phyloP scores from a whole-genome alignment of 2,113 vertebrate species.

The Anseranas semipalmata region DNA sequence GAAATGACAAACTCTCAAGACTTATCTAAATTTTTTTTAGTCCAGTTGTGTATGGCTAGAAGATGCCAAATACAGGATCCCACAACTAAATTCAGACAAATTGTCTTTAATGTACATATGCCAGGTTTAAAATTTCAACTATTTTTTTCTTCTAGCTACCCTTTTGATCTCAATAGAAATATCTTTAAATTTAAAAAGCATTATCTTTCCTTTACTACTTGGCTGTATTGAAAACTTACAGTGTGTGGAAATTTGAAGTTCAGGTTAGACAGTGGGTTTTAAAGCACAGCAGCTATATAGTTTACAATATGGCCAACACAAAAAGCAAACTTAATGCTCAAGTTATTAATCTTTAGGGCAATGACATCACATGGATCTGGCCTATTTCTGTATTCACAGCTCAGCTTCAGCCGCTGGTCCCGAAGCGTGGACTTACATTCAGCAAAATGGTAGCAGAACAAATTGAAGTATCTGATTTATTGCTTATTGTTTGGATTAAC shows the following conservation, averaged over 20 bases:
- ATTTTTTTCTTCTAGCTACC: neutral
- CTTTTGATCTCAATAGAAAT: neutral
- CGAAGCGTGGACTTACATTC: neutral
- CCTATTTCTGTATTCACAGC: neutral
- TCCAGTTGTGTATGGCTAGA: neutral
- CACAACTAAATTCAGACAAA: neutral
- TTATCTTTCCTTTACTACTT: neutral
- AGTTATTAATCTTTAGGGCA: neutral
- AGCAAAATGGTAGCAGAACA: slow-evolving; percentile 33
- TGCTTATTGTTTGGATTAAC: slow-evolving; percentile 65
- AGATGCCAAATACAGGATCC: neutral
- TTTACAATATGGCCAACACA: slow-evolving; percentile 23
- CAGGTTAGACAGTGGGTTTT: neutral
- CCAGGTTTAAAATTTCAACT: neutral
- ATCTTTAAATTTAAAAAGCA: neutral
- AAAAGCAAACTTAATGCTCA: neutral
- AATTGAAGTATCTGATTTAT: slow-evolving; percentile 51
- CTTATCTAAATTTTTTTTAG: neutral
- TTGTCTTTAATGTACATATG: neutral
- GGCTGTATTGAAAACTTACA: neutral
- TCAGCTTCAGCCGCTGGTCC: slow-evolving; percentile 2
- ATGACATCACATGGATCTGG: neutral
- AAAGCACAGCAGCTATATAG: neutral
- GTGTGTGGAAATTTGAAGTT: neutral
- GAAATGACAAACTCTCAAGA: neutral